Evolutionary conservation across 2,888 invertebrate genomes (phyloP), one percentile per base, ranked within the genome.

Genomic region (Liodrosophila aerea): DNA sequence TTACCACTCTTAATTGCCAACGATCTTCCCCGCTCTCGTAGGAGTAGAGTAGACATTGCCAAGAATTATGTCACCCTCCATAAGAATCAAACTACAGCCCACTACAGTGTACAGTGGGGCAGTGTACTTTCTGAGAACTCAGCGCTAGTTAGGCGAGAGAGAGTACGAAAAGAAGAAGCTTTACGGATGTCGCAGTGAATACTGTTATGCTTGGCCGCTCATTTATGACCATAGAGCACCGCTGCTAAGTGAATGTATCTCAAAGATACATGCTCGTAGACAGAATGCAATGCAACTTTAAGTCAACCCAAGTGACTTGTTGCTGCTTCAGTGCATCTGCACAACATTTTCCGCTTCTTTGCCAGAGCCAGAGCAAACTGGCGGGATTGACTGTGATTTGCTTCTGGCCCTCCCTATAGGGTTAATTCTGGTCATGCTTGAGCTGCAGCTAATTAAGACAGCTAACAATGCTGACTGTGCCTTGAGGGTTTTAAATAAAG

Each of bases 211-310:
- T 86, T 82, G 82, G 86, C 54, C 77, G 78, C 86, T 86, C 86
- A 86, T 66, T 84, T 84, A 86, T 82, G 82, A 82, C 82, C 82
- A 82, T 84, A 84, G 60, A 63, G 86, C 82, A 66, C 77, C 39
- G 49, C 12, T 31, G 37, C 40, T 43, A 46, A 52, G 69, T 64
- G 68, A 65, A 65, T 58, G 76, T 69, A 61, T 74, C 74, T 61
- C 57, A 47, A 57, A 78, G 73, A 78, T 61, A 69, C 53, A 51
- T 29, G 49, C 41, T 29, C 34, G 12, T 4, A 15, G 9, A 34
- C 33, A 46, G 69, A 60, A 64, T 76, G 68, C 67, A 62, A 18
- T 52, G 56, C 60, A 76, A 57, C 73, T 73, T 76, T 13, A 72
- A 83, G 76, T 82, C 67, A 63, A 57, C 43, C 46, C 4, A 22